Evolutionary conservation across 2,888 invertebrate species (phyloP), one percentile per base, ranked within the genome.

Genomic region (Drosophila kanekoi): DNA sequence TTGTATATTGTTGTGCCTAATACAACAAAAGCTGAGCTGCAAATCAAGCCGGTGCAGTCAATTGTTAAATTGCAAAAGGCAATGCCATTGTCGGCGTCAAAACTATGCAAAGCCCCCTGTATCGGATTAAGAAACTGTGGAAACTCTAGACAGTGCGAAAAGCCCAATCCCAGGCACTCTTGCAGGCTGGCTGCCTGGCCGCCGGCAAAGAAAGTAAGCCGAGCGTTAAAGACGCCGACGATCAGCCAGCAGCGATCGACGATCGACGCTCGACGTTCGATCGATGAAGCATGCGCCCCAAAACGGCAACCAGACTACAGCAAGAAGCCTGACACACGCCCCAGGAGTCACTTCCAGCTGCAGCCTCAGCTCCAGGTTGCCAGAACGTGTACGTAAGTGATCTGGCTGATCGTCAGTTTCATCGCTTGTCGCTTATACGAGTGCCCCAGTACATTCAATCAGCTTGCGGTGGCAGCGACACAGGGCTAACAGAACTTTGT

Each of bases 11-110:
- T 44, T 37, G 37, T n/a, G 28, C 20, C 44, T 28, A 18, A 54
- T 28, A 14, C 59, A n/a, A 54, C 37, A 56, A 45, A 40, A 33
- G 28, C 33, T 14, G 49, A 65, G 54, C 68, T 63, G 68, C 68
- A 73, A 77, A 68, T 65, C 69, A 59, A 72, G 68, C 65, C 63
- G 47, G 66, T 82, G 79, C 89, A 81, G 75, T 90, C 87, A 90
- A 89, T 91, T 91, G 91, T 89, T 82, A 91, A 91, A 91, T 91
- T 89, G 88, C 82, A 90, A 81, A 81, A 90, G 90, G 90, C 87
- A 90, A 87, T 84, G 87, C 84, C 80, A 90, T 90, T 89, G 90
- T 89, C 87, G 82, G 86, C 87, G 77, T 41, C 75, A 80, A 72
- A 54, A 74, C 61, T 67, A 65, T 65, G 81, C 72, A 58, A 71